Evolutionary conservation across 2,888 invertebrate species (phyloP).

Genomic region (Cenopis cana): DNA sequence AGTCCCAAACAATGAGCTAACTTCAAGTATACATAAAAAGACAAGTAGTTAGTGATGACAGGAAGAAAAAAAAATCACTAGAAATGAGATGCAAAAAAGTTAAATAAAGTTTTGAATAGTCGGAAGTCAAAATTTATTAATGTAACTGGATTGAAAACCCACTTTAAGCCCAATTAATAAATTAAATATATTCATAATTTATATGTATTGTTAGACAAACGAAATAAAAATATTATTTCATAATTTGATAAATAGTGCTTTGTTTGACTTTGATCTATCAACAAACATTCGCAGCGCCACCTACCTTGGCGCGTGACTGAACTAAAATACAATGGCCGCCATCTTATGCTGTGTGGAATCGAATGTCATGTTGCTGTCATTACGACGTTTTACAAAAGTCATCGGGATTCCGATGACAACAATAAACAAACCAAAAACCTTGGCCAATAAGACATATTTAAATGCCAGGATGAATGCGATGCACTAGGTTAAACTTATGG

Average conservation of each 20-base stretch:
- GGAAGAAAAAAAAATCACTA: no score
- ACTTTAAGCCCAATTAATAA: neutral
- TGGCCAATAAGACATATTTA: slow-evolving; percentile 41
- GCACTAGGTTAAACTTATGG: slow-evolving; percentile 22
- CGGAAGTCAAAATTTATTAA: neutral
- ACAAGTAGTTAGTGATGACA: no score
- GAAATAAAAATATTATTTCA: neutral
- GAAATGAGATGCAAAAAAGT: no score
- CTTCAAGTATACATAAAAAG: no score
- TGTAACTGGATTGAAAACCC: neutral
- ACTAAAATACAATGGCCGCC: slow-evolving; percentile 60
- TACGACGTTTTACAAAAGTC: slow-evolving; percentile 76
- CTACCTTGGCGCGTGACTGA: slow-evolving; percentile 71
- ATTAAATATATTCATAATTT: neutral
- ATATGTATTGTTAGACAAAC: neutral
- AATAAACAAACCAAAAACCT: slow-evolving; percentile 67
- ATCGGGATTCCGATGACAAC: slow-evolving; percentile 72
- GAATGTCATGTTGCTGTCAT: slow-evolving; percentile 81
- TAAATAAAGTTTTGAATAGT: neutral
- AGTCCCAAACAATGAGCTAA: no score
- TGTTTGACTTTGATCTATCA: slow-evolving; percentile 48
- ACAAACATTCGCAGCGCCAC: slow-evolving; percentile 68
- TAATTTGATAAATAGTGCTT: neutral
- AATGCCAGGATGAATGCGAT: slow-evolving; percentile 14
- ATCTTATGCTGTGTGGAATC: slow-evolving; percentile 69